Evolutionary conservation across 2,113 vertebrate species (phyloP).

Genomic region (Peromyscus maniculatus): DNA sequence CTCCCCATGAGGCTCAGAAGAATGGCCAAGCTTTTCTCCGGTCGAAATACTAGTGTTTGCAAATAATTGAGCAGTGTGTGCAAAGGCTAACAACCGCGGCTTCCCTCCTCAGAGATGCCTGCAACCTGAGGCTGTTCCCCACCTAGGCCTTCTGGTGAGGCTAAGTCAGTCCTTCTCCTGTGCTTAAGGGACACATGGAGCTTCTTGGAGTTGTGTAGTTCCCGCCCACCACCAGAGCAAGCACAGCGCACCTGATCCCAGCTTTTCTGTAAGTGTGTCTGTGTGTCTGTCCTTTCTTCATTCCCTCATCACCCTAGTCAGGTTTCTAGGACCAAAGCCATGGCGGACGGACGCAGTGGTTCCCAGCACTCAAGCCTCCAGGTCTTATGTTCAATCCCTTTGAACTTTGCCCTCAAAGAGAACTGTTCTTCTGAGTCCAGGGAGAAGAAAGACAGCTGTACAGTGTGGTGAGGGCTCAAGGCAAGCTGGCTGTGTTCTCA

Average conservation of each 20-base stretch:
- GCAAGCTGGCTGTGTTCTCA: slow-evolving; percentile 5
- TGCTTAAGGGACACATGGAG: background rate
- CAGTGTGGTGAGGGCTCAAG: background rate
- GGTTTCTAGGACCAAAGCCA: background rate
- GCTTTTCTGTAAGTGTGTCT: background rate
- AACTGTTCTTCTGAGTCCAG: background rate
- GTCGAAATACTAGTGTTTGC: background rate
- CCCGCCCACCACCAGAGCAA: background rate
- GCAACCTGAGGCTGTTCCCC: background rate
- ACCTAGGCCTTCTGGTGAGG: background rate
- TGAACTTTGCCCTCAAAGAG: background rate
- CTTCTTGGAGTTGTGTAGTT: background rate
- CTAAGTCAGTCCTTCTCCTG: background rate
- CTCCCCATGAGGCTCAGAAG: background rate
- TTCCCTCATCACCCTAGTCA: background rate
- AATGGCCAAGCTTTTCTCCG: background rate
- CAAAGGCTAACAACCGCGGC: background rate
- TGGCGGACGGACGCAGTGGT: background rate
- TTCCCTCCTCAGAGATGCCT: background rate
- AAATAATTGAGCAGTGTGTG: background rate
- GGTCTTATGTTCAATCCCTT: background rate
- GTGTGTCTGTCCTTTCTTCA: background rate
- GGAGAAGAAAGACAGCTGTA: background rate
- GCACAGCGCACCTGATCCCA: background rate
- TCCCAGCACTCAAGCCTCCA: background rate